Evolutionary conservation across 2,888 invertebrate species (phyloP), one percentile per base, ranked within the genome.

Genomic region (Dicycla oo): DNA sequence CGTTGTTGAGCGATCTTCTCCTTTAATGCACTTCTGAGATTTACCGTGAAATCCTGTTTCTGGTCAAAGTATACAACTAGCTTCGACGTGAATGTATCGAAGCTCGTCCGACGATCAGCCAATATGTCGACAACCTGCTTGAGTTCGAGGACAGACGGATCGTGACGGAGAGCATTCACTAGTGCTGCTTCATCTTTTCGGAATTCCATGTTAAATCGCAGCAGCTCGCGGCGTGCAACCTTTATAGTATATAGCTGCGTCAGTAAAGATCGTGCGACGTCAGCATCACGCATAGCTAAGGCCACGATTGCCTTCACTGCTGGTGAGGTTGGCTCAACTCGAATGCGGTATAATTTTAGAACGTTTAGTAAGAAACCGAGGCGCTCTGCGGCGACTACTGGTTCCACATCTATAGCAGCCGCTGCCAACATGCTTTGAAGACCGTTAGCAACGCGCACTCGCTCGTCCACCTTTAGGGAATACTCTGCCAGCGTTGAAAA

Each of bases 21-120:
- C 10, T 69, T 80, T 51, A 84, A 40, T n/a, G 73, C 72, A n/a
- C 15, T 38, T 15, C 84, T 76, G 62, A 91, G 87, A 10, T 80
- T 73, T 11, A 82, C 82, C 5, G 89, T 88, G 7, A 94, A 81
- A n/a, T 91, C 92, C 3, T 86, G 78, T 0, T 86, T 56, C 75
- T 93, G 93, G 18, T 78, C 80, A 75, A 94, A 94, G 75, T 93
- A 94, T 51, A 93, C 53, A 2, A 80, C 71, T 18, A 93, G 58
- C 65, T 89, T 89, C 11, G 84, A 86, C 0, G 91, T 71, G 78
- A 93, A 94, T 2, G 76, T 78, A 56, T 93, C 87, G 30, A 60
- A 62, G 86, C 87, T 61, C 10, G 89, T 75, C 38, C 82, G 69
- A 30, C 68, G 61, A 8, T 65, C 56, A 4, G 83, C 65, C 15